These are phyloP conservation scores for Drosophila sproati DNA, from an alignment of 1,140 invertebrate genomes.

Conservation along the genomic window DNA sequence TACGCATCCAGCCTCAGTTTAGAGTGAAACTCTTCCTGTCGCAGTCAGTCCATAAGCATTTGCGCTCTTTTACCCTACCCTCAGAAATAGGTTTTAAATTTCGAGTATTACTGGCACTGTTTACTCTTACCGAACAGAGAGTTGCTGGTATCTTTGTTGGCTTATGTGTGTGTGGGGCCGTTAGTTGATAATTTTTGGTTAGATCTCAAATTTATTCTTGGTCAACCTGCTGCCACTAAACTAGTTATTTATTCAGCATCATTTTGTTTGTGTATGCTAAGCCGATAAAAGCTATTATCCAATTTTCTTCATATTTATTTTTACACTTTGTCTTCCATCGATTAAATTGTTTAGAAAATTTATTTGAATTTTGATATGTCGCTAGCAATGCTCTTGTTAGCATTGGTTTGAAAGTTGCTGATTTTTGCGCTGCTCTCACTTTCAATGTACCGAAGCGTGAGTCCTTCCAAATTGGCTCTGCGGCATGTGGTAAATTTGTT, in stretches of 20 bases:
- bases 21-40: neutral
- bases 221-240: neutral
- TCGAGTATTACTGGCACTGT: neutral
- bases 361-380: conserved; percentile 2
- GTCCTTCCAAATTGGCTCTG: neutral
- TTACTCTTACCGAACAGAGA: neutral
- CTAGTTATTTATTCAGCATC: neutral
- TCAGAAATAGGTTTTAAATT: neutral
- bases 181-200: neutral
- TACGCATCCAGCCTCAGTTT: neutral
- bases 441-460: neutral
- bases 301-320: neutral
- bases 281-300: neutral
- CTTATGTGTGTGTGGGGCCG: neutral
- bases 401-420: conserved; percentile 1
- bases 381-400: neutral
- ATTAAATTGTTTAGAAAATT: neutral
- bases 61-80: neutral
- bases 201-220: neutral
- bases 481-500: neutral
- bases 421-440: conserved; percentile 2
- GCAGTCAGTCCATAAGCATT: conserved; percentile 3
- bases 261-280: conserved; percentile 1
- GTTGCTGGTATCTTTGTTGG: neutral
- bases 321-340: neutral